These are phyloP conservation scores for Anabacerthia variegaticeps DNA, from an alignment of 2,797 vertebrate species.

Conservation along the genomic window DNA sequence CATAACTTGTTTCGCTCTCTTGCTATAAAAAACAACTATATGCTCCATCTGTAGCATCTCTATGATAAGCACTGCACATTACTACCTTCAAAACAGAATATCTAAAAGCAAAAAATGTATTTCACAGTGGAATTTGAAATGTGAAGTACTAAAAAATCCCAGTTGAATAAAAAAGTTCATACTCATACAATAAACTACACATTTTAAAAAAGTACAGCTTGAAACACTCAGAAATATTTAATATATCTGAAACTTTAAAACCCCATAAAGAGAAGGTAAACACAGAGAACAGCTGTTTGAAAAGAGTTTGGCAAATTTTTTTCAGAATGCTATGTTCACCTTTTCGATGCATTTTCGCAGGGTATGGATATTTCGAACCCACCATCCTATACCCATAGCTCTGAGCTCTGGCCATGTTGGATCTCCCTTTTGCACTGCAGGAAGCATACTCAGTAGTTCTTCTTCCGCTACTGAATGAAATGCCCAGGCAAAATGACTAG, in stretches of 20 bases:
- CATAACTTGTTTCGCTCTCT: background rate
- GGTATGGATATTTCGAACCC: constrained; percentile 91
- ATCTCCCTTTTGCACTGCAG: constrained; percentile 89
- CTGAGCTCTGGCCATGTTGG: constrained; percentile 92
- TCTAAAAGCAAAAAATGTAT: background rate
- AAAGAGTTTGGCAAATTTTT: background rate
- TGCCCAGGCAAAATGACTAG: constrained; percentile 95
- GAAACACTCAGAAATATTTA: background rate
- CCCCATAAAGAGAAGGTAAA: background rate
- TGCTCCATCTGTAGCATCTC: background rate
- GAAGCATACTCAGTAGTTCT: constrained; percentile 92
- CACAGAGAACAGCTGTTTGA: background rate
- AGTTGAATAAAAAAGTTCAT: background rate
- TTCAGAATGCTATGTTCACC: constrained; percentile 72
- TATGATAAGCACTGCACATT: background rate
- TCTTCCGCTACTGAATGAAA: constrained; percentile 98
- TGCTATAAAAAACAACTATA: background rate
- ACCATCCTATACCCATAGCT: constrained; percentile 97
- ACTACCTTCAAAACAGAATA: background rate
- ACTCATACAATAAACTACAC: background rate
- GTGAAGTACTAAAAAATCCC: background rate
- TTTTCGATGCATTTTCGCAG: constrained; percentile 94
- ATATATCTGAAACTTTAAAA: background rate
- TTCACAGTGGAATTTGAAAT: background rate
- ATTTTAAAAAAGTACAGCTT: background rate